Conservation (phyloP, 2,888 invertebrate species). For the Drosophila cognata region DNA sequence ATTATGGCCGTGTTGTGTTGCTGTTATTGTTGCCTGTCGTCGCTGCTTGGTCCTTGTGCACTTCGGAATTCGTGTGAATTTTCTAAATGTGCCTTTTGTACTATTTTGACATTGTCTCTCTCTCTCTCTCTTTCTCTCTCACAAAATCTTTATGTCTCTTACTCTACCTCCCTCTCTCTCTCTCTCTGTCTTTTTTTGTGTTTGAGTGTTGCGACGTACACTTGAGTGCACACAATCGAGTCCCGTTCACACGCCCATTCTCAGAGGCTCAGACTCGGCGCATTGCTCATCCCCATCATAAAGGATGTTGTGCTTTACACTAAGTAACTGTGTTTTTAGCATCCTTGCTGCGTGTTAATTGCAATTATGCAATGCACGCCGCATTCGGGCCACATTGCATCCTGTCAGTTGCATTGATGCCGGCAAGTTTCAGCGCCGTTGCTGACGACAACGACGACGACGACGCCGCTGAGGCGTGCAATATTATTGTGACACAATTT, state of each 20-base stretch:
- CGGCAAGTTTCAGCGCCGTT: conserved; percentile 43
- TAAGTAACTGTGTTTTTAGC: conserved; percentile 70
- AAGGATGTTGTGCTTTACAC: conserved; percentile 61
- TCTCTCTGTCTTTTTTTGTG: conserved; percentile 5
- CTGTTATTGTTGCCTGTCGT: conserved; percentile 25
- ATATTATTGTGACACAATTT: conserved; percentile 84
- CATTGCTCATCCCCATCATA: conserved; percentile 22
- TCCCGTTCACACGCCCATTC: conserved; percentile 43
- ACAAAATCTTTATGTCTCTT: background rate
- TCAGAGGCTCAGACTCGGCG: background rate
- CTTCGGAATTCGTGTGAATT: conserved; percentile 72
- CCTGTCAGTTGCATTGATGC: conserved; percentile 72
- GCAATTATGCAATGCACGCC: conserved; percentile 74
- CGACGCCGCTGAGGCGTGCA: conserved; percentile 70
- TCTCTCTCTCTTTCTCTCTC: conserved; percentile 6
- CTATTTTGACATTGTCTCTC: conserved; percentile 26
- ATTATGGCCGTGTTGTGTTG: conserved; percentile 56
- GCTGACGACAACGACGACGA: conserved; percentile 6
- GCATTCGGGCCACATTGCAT: conserved; percentile 57
- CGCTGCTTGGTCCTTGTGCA: conserved; percentile 12
- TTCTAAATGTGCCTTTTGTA: conserved; percentile 67
- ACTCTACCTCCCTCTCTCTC: conserved; percentile 1
- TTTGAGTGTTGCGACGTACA: conserved; percentile 66
- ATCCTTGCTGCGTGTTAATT: conserved; percentile 68
- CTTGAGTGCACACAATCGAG: conserved; percentile 72